Conservation (phyloP, 2,797 vertebrate species). For the Sebastes matsubarae region DNA sequence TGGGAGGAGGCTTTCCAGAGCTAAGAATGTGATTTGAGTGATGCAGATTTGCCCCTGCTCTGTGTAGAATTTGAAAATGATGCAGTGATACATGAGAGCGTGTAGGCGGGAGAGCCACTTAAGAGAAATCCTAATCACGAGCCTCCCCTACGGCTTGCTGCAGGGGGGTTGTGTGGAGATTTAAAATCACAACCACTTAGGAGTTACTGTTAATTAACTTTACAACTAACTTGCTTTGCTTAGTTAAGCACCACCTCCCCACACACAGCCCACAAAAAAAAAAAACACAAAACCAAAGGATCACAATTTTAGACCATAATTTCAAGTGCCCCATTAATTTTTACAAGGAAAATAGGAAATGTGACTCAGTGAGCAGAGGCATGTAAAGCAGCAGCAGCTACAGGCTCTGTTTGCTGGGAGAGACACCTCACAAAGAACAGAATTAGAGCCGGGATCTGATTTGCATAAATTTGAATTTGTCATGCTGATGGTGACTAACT, state of each 20-base stretch:
- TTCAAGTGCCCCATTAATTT: neutral
- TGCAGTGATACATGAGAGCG: slow-evolving; percentile 52
- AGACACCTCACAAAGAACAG: neutral
- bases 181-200: slow-evolving; percentile 59
- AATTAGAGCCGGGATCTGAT: neutral
- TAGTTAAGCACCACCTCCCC: slow-evolving; percentile 28
- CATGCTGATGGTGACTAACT: neutral
- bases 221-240: slow-evolving; percentile 49
- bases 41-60: slow-evolving; percentile 29
- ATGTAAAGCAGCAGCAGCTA: neutral
- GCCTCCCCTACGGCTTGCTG: slow-evolving; percentile 44
- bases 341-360: neutral
- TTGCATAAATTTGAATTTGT: neutral
- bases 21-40: slow-evolving; percentile 19
- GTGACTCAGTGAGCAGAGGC: neutral
- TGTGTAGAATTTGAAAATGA: slow-evolving; percentile 38
- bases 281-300: neutral
- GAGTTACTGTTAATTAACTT: slow-evolving; percentile 63
- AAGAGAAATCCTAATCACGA: slow-evolving; percentile 65
- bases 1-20: neutral
- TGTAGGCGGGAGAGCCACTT: slow-evolving; percentile 50
- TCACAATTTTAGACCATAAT: slow-evolving; percentile 2
- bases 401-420: neutral
- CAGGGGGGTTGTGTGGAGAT: slow-evolving; percentile 47
- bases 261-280: neutral